Conservation (phyloP, 1,140 invertebrate genomes). For the Drosophila burlai region DNA sequence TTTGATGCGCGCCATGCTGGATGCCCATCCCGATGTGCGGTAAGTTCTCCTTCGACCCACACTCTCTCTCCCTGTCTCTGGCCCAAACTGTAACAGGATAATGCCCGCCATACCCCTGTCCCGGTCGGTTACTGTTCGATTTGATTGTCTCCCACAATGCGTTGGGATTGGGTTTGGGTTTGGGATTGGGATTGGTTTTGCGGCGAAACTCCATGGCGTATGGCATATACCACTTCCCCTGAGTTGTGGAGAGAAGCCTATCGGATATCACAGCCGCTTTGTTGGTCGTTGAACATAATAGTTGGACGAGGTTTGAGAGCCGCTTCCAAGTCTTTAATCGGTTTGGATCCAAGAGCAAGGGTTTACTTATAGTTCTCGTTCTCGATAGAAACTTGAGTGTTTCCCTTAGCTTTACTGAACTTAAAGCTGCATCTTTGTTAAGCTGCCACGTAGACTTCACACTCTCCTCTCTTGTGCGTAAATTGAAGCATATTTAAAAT, state of each 20-base stretch:
- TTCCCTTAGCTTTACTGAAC: background rate
- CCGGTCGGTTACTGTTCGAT: conserved; percentile 24
- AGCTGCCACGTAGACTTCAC: conserved; percentile 5
- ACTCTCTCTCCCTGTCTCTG: no score
- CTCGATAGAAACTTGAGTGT: no score
- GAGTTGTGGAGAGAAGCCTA: conserved; percentile 1
- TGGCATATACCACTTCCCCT: conserved; percentile 13
- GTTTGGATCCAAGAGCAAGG: background rate
- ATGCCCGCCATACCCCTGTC: conserved; percentile 7
- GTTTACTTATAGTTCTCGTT: background rate
- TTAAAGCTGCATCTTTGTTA: background rate
- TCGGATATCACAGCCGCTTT: conserved; percentile 9
- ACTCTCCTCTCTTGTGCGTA: background rate
- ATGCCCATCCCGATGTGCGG: conserved; percentile 98
- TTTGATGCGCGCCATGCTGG: conserved; percentile 98
- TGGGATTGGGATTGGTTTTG: conserved; percentile 4
- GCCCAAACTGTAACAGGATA: conserved; percentile 25
- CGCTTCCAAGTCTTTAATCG: background rate
- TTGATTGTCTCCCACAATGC: conserved; percentile 45
- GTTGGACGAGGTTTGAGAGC: background rate
- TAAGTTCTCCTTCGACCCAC: conserved; percentile 79
- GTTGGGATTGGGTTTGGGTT: background rate
- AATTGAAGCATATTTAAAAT: conserved; percentile 5
- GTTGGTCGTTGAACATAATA: background rate
- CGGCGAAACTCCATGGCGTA: conserved; percentile 1